Base-by-base conservation (phyloP, 92 coral and sea anemone species). In the Plumapathes pennacea region DNA sequence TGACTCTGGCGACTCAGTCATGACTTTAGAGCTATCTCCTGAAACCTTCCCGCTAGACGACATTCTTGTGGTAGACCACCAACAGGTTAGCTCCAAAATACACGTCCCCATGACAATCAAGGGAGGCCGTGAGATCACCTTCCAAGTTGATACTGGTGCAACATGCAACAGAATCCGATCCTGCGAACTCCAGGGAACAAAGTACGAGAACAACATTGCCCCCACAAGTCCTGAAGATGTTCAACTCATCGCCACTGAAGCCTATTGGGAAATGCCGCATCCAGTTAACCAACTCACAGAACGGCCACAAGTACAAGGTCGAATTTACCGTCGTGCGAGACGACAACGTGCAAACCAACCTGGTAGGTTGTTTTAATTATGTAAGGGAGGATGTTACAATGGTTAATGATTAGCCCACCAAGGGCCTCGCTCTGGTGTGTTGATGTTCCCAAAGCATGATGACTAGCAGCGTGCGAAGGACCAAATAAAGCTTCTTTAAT, bases 261-360 rank as follows among this genome's bases (percentile, higher is more conserved):
- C 59, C 70, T 29, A 46, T 47, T 4, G 70, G 59, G 6, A 45
- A 49, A 32, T 52, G 74, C 42, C 9, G 18, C 18, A 54, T 66
- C 11, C 74, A 66, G 25, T 32, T 66, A 28, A 37, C 74, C 14
- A 66, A 66, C 30, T 47, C 46, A 23, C 22, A 36, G 29, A 55
- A 27, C 0, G 46, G 25, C 32, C 62, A 2, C 17, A 55, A 55
- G 26, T 55, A 55, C 62, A 38, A 18, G 39, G 74, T 66, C 0
- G 54, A 38, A 51, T 52, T 52, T 25, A 37, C 74, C 5, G 63
- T 66, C 1, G 30, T 53, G 6, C 52, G 41, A 36, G 64, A 40
- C 8, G 53, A 37, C 2, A 6, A n/a, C n/a, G n/a, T n/a, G n/a
- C n/a, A n/a, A n/a, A n/a, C n/a, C n/a, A n/a, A n/a, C n/a, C n/a